Percentiles rank a stretch among this genome's conserved stretches.
These are phyloP conservation scores for Synchiropus splendidus DNA, from an alignment of 2,113 vertebrate genomes.

Conservation along the genomic window DNA sequence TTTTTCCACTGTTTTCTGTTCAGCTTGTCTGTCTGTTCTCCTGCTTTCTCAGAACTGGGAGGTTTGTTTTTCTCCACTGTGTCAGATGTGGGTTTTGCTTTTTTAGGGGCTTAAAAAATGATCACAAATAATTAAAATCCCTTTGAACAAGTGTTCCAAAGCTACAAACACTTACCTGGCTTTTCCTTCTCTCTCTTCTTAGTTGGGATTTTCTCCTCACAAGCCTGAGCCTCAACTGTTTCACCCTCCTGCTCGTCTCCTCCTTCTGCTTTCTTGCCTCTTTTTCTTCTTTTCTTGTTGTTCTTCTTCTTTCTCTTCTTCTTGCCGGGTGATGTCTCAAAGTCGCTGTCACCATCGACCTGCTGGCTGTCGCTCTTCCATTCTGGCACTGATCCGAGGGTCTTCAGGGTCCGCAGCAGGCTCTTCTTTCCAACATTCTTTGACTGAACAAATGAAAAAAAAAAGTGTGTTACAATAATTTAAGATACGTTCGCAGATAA, in stretches of 20 bases:
- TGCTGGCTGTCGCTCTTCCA: slow-evolving; percentile 47
- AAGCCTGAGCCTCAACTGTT: background rate
- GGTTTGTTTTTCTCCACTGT: slow-evolving; percentile 2
- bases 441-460: slow-evolving; percentile 10
- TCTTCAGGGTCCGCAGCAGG: slow-evolving; percentile 62
- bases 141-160: background rate
- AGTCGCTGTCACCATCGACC: slow-evolving; percentile 27
- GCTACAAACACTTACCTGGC: slow-evolving; percentile 29
- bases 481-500: no score
- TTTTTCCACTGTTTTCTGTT: slow-evolving; percentile 65
- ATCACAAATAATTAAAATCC: background rate
- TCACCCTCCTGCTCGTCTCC: slow-evolving; percentile 19
- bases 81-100: background rate
- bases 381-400: slow-evolving; percentile 54
- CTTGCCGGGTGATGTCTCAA: slow-evolving; percentile 27
- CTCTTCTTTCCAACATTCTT: slow-evolving; percentile 56
- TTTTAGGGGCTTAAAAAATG: slow-evolving; percentile 2
- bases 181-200: slow-evolving; percentile 31
- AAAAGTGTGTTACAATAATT: background rate
- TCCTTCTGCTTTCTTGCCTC: slow-evolving; percentile 5
- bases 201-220: slow-evolving; percentile 4
- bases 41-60: background rate
- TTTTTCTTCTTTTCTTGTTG: slow-evolving; percentile 45
- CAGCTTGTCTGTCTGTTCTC: slow-evolving; percentile 18
- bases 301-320: slow-evolving; percentile 64